A percentile compares a stretch with the other conserved stretches of the same genome.
These are phyloP conservation scores for Echiichthys vipera DNA, from an alignment of 2,797 vertebrate genomes.

Conservation along the genomic window DNA sequence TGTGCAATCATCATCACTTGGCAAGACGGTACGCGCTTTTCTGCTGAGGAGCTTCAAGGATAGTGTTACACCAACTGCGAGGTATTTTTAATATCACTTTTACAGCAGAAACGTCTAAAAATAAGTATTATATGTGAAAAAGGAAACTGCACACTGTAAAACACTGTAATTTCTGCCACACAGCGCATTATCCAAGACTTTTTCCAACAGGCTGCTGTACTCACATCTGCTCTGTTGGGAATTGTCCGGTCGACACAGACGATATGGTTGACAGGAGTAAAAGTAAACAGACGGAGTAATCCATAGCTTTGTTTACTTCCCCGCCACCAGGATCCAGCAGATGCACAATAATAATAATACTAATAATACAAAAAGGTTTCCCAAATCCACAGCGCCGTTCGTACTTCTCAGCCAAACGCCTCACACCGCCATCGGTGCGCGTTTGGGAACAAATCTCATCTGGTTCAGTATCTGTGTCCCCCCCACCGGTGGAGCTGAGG, in stretches of 20 bases:
- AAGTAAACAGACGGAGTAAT: constrained; percentile 75
- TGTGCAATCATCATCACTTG: constrained; percentile 32
- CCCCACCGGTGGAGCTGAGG: constrained; percentile 45
- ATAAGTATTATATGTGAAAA: background rate
- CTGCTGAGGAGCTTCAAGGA: background rate
- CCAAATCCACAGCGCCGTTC: constrained; percentile 55
- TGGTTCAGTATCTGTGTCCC: constrained; percentile 40
- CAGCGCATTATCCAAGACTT: constrained; percentile 16
- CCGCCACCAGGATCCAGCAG: constrained; percentile 26
- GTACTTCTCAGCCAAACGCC: constrained; percentile 59
- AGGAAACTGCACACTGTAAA: background rate
- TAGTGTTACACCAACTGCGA: background rate
- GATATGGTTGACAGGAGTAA: constrained; percentile 73
- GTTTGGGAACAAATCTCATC: constrained; percentile 77
- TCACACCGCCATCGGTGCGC: constrained; percentile 77
- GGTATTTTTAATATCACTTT: background rate
- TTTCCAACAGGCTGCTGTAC: constrained; percentile 71
- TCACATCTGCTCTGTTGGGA: constrained; percentile 79
- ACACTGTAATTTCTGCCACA: background rate
- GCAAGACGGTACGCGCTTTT: background rate
- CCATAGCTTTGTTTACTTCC: constrained; percentile 71
- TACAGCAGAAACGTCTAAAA: too few species aligned
- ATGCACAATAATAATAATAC: background rate
- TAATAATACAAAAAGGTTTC: constrained; percentile 26
- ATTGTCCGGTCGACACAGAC: constrained; percentile 70